Conservation (phyloP, 2,797 vertebrate genomes). For the Adrianichthys oophorus region DNA sequence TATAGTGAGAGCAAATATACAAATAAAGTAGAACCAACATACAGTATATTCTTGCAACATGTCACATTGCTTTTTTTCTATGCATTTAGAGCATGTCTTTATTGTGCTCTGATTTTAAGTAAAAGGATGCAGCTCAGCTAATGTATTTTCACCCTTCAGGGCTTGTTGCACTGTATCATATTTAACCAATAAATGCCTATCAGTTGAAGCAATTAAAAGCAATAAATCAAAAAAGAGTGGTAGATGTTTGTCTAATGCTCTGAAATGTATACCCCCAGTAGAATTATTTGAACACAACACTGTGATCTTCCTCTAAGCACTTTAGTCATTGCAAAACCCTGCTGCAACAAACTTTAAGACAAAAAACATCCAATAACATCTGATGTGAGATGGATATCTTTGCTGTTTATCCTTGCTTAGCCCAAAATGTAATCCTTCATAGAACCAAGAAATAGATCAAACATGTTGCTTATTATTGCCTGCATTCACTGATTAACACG, state of each 20-base stretch:
- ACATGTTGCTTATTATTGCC: too few relatives aligned
- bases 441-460: too few relatives aligned
- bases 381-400: constrained; percentile 13
- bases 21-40: too few relatives aligned
- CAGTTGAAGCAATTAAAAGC: neutral
- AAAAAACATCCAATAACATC: constrained; percentile 19
- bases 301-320: neutral
- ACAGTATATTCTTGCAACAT: too few relatives aligned
- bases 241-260: too few relatives aligned
- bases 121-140: neutral
- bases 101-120: too few relatives aligned
- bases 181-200: constrained; percentile 1
- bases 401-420: constrained; percentile 8
- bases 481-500: too few relatives aligned
- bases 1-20: too few relatives aligned
- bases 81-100: too few relatives aligned
- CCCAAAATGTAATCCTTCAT: too few relatives aligned
- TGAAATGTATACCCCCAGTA: neutral
- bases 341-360: constrained; percentile 15
- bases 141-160: neutral
- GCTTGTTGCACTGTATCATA: constrained; percentile 6
- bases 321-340: constrained; percentile 8
- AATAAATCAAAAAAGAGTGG: too few relatives aligned
- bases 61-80: too few relatives aligned
- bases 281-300: constrained; percentile 9